Evolutionary conservation across 2,888 invertebrate species (phyloP).

Genomic region (Abscondita cerata): DNA sequence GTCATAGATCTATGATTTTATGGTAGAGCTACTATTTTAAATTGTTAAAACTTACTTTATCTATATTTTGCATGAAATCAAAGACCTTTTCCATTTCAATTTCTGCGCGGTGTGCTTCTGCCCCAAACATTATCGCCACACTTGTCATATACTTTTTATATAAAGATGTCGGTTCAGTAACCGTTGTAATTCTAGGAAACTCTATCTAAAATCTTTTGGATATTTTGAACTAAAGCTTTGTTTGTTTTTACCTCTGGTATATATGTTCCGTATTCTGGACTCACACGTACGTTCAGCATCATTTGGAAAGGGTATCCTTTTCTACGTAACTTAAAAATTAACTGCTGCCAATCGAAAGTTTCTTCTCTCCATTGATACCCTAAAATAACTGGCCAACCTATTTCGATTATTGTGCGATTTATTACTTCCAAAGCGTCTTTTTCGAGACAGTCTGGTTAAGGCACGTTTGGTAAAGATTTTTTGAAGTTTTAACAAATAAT

Average conservation of each 20-base stretch:
- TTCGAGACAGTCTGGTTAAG: slow-evolving; percentile 37
- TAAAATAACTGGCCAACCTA: slow-evolving; percentile 49
- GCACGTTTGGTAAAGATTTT: slow-evolving; percentile 41
- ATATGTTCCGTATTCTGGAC: slow-evolving; percentile 45
- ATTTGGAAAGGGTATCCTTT: slow-evolving; percentile 43
- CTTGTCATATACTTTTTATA: slow-evolving; percentile 39
- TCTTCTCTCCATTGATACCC: slow-evolving; percentile 39
- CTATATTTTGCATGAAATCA: slow-evolving; percentile 42
- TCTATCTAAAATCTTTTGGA: slow-evolving; percentile 12
- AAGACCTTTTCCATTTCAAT: slow-evolving; percentile 42
- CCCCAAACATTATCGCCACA: slow-evolving; percentile 43
- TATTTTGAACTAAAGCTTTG: too few relatives aligned
- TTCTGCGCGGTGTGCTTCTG: slow-evolving; percentile 30
- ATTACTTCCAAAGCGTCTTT: slow-evolving; percentile 32
- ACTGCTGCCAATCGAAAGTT: slow-evolving; percentile 44
- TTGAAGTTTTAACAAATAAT: slow-evolving; percentile 14
- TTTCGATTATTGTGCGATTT: slow-evolving; percentile 36
- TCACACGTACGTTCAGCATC: slow-evolving; percentile 39
- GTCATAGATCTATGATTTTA: background rate
- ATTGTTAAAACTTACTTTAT: slow-evolving; percentile 32
- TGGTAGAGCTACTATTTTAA: background rate
- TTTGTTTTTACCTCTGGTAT: background rate
- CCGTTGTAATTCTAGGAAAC: background rate
- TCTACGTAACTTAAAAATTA: slow-evolving; percentile 43
- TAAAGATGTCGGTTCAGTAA: background rate